These are phyloP conservation scores for Drosophila silvestris DNA, from an alignment of 2,888 invertebrate species.

Conservation along the genomic window DNA sequence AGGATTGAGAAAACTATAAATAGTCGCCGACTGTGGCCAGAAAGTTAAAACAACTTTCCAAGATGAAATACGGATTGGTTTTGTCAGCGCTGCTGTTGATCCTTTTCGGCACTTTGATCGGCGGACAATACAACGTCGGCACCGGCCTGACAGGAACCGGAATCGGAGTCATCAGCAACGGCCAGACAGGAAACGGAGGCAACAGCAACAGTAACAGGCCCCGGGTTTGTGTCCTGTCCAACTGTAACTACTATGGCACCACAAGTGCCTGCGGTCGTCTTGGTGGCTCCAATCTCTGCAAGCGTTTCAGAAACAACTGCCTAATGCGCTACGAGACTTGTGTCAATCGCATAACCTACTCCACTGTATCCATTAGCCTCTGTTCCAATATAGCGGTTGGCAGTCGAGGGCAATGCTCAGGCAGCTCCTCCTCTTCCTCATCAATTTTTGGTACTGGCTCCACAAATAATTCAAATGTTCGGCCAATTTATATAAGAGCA, in stretches of 20 bases:
- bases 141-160: not conserved
- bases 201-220: constrained; percentile 7
- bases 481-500: constrained; percentile 47
- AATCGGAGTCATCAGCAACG: not conserved
- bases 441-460: not conserved
- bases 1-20: constrained; percentile 33
- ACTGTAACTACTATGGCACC: constrained; percentile 34
- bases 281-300: constrained; percentile 62
- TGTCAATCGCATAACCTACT: constrained; percentile 30
- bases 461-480: constrained; percentile 24
- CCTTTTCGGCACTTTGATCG: constrained; percentile 2
- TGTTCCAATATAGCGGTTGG: constrained; percentile 48
- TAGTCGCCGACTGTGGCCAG: not conserved
- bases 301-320: constrained; percentile 59
- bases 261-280: constrained; percentile 47
- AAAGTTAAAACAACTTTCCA: constrained; percentile 12
- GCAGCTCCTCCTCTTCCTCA: not conserved
- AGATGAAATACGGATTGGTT: constrained; percentile 47
- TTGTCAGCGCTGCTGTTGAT: constrained; percentile 46
- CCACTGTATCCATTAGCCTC: constrained; percentile 18
- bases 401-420: constrained; percentile 44
- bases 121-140: not conserved
- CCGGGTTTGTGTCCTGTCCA: constrained; percentile 42
- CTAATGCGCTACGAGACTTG: constrained; percentile 45
- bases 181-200: not conserved